phyloP scores from a whole-genome alignment of 2,113 vertebrate species.

The Campylorhamphus procurvoides region DNA sequence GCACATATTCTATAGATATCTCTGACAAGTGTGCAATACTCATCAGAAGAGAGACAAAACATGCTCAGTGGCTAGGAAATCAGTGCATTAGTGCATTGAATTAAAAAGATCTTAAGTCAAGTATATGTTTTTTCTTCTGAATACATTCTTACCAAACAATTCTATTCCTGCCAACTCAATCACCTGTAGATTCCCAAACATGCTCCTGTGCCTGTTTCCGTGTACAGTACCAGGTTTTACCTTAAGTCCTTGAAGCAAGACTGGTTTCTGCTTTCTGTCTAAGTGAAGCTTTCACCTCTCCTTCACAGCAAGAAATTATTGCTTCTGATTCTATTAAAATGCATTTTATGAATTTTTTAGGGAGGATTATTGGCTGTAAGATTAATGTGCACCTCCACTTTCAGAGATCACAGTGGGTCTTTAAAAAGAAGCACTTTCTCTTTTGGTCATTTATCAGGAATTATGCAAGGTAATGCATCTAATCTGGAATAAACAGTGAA shows the following conservation, averaged over 20 bases:
- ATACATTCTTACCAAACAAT: background rate
- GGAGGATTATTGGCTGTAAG: slow-evolving; percentile 16
- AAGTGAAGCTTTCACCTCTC: background rate
- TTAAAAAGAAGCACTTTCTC: background rate
- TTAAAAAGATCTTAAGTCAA: background rate
- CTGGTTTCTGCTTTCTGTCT: background rate
- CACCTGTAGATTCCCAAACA: background rate
- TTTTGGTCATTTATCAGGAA: background rate
- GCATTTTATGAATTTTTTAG: slow-evolving; percentile 29
- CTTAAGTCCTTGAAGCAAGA: background rate
- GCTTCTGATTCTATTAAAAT: slow-evolving; percentile 9
- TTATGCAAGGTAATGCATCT: background rate
- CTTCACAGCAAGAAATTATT: slow-evolving; percentile 15
- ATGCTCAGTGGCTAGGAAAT: background rate
- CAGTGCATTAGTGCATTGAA: background rate
- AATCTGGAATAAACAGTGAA: background rate
- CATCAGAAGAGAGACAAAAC: background rate
- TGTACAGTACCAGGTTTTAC: background rate
- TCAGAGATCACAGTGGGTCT: background rate
- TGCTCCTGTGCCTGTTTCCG: background rate
- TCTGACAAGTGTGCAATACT: background rate
- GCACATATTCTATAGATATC: background rate
- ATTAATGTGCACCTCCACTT: slow-evolving; percentile 25
- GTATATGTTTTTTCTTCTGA: background rate
- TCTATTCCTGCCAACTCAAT: background rate